Conservation (phyloP, 1,140 invertebrate genomes). For the Dendrolimus punctatus region DNA sequence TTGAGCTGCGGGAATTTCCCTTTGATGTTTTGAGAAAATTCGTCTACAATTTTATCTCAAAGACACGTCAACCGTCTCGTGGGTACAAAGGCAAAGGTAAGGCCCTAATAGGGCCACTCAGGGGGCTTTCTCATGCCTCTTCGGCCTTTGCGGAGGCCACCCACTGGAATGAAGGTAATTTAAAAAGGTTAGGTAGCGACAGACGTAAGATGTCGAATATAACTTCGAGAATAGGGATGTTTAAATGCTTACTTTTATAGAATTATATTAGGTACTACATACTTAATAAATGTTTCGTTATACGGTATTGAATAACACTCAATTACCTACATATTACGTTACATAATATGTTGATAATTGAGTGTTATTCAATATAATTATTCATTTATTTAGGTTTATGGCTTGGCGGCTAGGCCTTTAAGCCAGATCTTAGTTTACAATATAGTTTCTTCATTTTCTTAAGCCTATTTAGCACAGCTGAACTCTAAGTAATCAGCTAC, state of each 20-base stretch:
- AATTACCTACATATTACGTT: too few species aligned
- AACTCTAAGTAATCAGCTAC: too few species aligned
- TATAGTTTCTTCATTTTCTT: too few species aligned
- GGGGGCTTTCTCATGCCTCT: conserved; percentile 34
- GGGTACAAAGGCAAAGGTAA: conserved; percentile 47
- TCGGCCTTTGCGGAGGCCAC: conserved; percentile 33
- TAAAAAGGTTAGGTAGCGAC: conserved; percentile 19
- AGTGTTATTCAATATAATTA: too few species aligned
- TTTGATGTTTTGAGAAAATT: conserved; percentile 46
- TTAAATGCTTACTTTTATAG: neutral
- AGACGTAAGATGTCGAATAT: conserved; percentile 4
- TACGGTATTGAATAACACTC: too few species aligned
- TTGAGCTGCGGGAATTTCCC: conserved; percentile 5
- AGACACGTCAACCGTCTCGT: conserved; percentile 36
- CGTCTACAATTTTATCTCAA: conserved; percentile 57
- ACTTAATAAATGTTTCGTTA: too few species aligned
- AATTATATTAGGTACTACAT: neutral
- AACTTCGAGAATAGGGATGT: conserved; percentile 2
- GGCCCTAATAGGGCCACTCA: conserved; percentile 53
- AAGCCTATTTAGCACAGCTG: too few species aligned
- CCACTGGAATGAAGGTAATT: conserved; percentile 49
- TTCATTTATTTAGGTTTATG: too few species aligned
- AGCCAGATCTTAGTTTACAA: too few species aligned
- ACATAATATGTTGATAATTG: too few species aligned
- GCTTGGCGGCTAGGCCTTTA: too few species aligned